These are phyloP conservation scores for Pseudochaenichthys georgianus DNA, from an alignment of 2,797 vertebrate species.

Conservation along the genomic window DNA sequence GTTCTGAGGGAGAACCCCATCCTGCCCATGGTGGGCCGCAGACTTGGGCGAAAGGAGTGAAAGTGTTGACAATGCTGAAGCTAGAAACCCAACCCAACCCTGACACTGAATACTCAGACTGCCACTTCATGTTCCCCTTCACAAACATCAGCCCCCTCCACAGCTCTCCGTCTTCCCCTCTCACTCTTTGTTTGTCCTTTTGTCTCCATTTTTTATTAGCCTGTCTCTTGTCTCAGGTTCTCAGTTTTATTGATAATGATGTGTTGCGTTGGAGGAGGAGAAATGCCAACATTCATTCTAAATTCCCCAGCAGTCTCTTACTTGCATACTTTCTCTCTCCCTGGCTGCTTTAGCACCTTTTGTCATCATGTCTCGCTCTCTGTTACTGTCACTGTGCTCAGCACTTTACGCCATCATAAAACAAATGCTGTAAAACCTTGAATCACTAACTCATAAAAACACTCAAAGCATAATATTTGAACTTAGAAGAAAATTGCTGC, in stretches of 20 bases:
- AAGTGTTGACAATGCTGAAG: conserved; percentile 81
- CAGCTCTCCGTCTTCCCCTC: conserved; percentile 27
- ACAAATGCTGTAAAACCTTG: conserved; percentile 49
- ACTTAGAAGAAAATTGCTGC: conserved; percentile 28
- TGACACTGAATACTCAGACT: conserved; percentile 72
- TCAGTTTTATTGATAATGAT: conserved; percentile 3
- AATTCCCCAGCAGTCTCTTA: neutral
- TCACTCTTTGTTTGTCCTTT: conserved; percentile 21
- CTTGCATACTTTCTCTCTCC: neutral
- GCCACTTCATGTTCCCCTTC: conserved; percentile 68
- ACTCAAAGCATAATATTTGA: conserved; percentile 64
- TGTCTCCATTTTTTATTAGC: conserved; percentile 1
- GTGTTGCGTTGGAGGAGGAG: neutral
- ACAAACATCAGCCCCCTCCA: conserved; percentile 42
- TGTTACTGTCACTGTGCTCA: conserved; percentile 23
- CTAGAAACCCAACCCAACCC: conserved; percentile 70
- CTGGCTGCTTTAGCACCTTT: neutral
- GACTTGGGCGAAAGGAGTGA: conserved; percentile 51
- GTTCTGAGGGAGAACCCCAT: conserved; percentile 67
- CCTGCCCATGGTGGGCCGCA: conserved; percentile 52
- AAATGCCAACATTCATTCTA: neutral
- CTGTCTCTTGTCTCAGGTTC: conserved; percentile 4
- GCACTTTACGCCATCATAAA: conserved; percentile 59
- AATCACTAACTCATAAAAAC: conserved; percentile 64
- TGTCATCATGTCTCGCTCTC: conserved; percentile 11